Evolutionary conservation across 2,888 invertebrate genomes (phyloP), one percentile per base, ranked within the genome.

Genomic region (Dynastes hyllus): DNA sequence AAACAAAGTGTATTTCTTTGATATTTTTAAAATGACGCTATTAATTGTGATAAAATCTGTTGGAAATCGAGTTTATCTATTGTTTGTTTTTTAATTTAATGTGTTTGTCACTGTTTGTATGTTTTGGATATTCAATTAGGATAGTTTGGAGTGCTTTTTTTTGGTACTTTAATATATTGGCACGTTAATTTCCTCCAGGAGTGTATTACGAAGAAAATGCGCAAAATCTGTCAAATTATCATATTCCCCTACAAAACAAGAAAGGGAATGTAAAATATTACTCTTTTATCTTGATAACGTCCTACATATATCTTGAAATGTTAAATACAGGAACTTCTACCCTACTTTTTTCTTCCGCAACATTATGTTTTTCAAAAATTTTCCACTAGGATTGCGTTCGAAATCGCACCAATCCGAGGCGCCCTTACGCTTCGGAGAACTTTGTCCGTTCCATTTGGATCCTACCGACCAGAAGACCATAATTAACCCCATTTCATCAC

Each of bases 401-500:
- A 65, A 65, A 37, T 16, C 16, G 37, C 16, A 9, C 32, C 13
- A 37, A 16, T 32, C 16, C 3, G 32, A n/a, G 13, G 32, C 11
- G 4, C 4, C 55, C 11, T 45, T 45, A 32, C 63, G 63, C 29
- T 32, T n/a, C 11, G 13, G 37, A 65, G 32, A 9, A 32, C 8
- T 13, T 32, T 13, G 29, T 63, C 27, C 63, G 55, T 69, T 29
- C 50, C 29, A 51, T 69, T 69, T 53, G 51, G n/a, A 51, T n/a
- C 27, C 51, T 29, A 16, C 51, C 51, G 45, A 51, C 27, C 51
- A 70, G 53, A 50, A 69, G 50, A 70, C 70, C 51, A 53, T 70
- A 70, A 70, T 70, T 70, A 70, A 70, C 70, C 70, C 50, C 70
- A 37, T 70, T 70, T 53, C 69, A 32, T 55, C 55, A 16, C 22